These are phyloP conservation scores for Griposia aprilina DNA, from an alignment of 2,888 invertebrate species.

Conservation along the genomic window DNA sequence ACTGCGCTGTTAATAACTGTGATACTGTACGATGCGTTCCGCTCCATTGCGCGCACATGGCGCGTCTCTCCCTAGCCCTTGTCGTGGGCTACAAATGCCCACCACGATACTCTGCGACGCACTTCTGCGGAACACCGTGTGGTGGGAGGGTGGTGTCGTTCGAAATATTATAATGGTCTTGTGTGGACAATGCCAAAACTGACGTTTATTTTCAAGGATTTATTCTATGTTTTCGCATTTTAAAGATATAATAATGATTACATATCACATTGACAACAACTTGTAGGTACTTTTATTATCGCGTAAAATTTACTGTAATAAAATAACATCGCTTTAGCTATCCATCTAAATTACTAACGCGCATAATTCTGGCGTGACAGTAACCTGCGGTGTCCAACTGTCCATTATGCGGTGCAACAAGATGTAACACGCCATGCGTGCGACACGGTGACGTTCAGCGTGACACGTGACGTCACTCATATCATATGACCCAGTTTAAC, in stretches of 20 bases:
- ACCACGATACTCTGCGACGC: neutral
- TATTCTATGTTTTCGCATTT: neutral
- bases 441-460: conserved; percentile 17
- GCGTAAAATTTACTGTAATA: conserved; percentile 1
- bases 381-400: neutral
- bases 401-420: neutral
- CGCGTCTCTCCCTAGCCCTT: conserved; percentile 7
- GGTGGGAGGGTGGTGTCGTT: neutral
- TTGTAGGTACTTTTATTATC: neutral
- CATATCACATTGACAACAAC: neutral
- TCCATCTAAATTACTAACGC: conserved; percentile 18
- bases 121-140: neutral
- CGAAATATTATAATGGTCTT: neutral
- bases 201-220: neutral
- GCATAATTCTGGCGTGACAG: conserved; percentile 9
- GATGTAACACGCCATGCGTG: neutral
- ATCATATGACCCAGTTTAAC: conserved; percentile 21
- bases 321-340: neutral
- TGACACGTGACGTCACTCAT: conserved; percentile 16
- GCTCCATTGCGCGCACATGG: conserved; percentile 48
- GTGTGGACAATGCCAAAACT: neutral
- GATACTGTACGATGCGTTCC: conserved; percentile 11
- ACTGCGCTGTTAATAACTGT: conserved; percentile 34
- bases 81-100: conserved; percentile 3
- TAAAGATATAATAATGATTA: neutral